Evolutionary conservation across 2,113 vertebrate species (phyloP), one percentile per base, ranked within the genome.

Genomic region (Bubo scandiacus): DNA sequence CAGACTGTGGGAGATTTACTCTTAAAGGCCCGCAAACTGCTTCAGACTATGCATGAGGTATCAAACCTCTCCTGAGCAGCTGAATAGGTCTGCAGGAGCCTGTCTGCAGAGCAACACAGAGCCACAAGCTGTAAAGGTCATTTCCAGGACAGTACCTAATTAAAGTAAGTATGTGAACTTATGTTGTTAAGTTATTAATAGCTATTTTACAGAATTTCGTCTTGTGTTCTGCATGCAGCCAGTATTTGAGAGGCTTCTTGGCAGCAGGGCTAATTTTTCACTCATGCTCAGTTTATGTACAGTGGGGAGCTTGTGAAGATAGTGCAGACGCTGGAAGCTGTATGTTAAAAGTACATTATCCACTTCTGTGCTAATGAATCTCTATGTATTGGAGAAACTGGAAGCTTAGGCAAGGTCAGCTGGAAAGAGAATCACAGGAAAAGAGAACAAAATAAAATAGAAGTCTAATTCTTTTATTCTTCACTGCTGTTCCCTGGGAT

Each of bases 141-240:
- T 72, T 92, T 15, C 43, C 12, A 68, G 38, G 38, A 10, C 25
- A 38, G 36, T n/a, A 45, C 4, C 12, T 25, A n/a, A 32, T 21
- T 63, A n/a, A 68, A 82, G 23, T n/a, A 62, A 36, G 18, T 30
- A 38, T 72, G 54, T 13, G 54, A 74, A 59, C 7, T 34, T 45
- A 5, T 27, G 12, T 62, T 86, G 3, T 25, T 51, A 11, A 43
- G 6, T 47, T 73, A 27, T 52, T 58, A 79, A 65, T 21, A 78
- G 16, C 9, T 49, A 7, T 68, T 84, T 62, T 45, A 88, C 25
- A 32, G 34, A 54, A 51, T 79, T 61, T 62, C 19, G 27, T 22
- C 1, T 1, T 1, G 0, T 57, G 51, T 27, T 15, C 27, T 65
- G 36, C 0, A 0, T 77, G 12, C 9, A 77, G 40, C 21, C 32